phyloP scores from a whole-genome alignment of 2,113 vertebrate species.

The Oenanthe oenanthe region DNA sequence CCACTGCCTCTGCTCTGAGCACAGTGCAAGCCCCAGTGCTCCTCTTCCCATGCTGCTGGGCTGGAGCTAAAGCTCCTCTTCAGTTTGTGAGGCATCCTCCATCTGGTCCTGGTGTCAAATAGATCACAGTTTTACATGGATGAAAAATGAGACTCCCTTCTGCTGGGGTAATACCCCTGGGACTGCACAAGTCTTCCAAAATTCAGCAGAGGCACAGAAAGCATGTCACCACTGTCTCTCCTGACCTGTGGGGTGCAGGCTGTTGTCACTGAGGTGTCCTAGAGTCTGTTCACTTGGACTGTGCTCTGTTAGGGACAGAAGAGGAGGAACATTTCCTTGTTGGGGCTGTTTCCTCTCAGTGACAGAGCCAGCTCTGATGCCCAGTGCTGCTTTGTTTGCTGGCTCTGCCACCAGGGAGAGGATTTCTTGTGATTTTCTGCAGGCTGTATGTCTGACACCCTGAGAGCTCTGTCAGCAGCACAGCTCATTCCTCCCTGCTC shows the following conservation, averaged over 20 bases:
- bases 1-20: background rate
- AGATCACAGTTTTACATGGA: background rate
- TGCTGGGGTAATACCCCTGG: background rate
- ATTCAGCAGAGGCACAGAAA: background rate
- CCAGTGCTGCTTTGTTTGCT: background rate
- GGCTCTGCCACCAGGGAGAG: background rate
- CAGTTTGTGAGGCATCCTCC: background rate
- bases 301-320: background rate
- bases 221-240: background rate
- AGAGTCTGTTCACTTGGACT: background rate
- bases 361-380: background rate
- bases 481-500: background rate
- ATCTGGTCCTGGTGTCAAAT: background rate
- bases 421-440: background rate
- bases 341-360: background rate
- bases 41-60: background rate
- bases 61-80: background rate
- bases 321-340: background rate
- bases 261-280: background rate
- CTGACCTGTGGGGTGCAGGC: background rate
- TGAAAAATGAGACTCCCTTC: background rate
- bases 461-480: background rate
- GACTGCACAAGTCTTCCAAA: background rate
- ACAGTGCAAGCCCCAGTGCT: background rate
- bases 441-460: background rate